A percentile compares a stretch with the other conserved stretches of the same genome.
Conservation (phyloP, 2,797 vertebrate species). For the Mormyrops boulengeri region DNA sequence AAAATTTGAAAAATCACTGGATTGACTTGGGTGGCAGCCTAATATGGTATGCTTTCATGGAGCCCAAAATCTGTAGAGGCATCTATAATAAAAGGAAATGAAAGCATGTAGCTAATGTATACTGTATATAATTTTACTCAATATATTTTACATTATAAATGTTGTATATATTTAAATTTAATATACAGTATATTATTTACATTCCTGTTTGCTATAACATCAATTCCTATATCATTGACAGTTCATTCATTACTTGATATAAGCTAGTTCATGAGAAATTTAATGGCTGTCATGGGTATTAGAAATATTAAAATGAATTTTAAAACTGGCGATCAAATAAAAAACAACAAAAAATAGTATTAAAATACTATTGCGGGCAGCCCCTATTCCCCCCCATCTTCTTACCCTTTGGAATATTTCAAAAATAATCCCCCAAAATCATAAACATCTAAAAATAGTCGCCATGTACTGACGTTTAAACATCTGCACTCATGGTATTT, state of each 20-base stretch:
- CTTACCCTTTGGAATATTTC: conserved; percentile 22
- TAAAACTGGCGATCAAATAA: background rate
- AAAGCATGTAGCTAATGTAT: background rate
- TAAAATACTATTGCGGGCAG: background rate
- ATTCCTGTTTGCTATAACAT: background rate
- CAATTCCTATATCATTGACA: background rate
- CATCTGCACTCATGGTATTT: conserved; percentile 27
- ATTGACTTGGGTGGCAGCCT: background rate
- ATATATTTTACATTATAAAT: background rate
- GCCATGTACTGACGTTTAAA: background rate
- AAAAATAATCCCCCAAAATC: conserved; percentile 18
- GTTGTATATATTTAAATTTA: background rate
- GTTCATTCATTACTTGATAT: background rate
- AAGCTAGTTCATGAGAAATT: background rate
- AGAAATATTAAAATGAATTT: background rate
- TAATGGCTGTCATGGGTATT: background rate
- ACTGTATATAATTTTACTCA: background rate
- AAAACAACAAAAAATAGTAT: background rate
- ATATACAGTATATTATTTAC: background rate
- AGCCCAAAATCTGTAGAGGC: background rate
- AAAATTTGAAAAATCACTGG: no score
- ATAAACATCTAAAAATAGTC: conserved; percentile 24
- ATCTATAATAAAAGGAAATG: background rate
- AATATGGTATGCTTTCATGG: background rate
- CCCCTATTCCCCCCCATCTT: background rate